Percentiles rank a stretch among this genome's conserved stretches.
phyloP scores from a whole-genome alignment of 2,113 vertebrate genomes.

The Axis porcinus region DNA sequence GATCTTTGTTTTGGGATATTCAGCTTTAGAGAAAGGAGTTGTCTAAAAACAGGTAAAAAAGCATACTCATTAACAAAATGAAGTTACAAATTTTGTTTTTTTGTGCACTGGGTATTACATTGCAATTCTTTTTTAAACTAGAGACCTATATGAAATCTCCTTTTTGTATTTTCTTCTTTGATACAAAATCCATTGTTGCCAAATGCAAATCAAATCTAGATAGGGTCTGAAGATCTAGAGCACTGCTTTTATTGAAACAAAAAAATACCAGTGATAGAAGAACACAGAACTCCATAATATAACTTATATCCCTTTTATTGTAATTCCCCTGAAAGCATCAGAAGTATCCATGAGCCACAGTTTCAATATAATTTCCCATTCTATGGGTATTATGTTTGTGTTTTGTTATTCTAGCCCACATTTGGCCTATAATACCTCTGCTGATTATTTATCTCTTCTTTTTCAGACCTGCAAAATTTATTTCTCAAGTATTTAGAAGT shows the following conservation, averaged over 20 bases:
- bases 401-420: neutral
- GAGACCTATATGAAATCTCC: neutral
- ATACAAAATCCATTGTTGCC: neutral
- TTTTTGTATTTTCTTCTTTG: slow-evolving; percentile 16
- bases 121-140: neutral
- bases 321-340: neutral
- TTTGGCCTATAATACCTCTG: neutral
- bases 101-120: neutral
- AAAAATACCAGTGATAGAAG: neutral
- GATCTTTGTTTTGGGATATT: neutral
- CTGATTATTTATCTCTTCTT: neutral
- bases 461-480: neutral
- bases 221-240: neutral
- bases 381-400: neutral
- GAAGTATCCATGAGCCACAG: neutral
- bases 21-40: neutral
- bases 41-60: neutral
- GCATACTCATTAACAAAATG: neutral
- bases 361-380: neutral
- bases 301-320: neutral
- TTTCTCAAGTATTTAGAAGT: neutral
- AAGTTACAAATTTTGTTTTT: neutral
- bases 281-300: neutral
- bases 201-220: slow-evolving; percentile 24
- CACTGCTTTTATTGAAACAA: neutral